Percentiles rank a stretch among this genome's conserved stretches.
These are phyloP conservation scores for Rhinogobius similis DNA, from an alignment of 2,113 vertebrate genomes.

Conservation along the genomic window DNA sequence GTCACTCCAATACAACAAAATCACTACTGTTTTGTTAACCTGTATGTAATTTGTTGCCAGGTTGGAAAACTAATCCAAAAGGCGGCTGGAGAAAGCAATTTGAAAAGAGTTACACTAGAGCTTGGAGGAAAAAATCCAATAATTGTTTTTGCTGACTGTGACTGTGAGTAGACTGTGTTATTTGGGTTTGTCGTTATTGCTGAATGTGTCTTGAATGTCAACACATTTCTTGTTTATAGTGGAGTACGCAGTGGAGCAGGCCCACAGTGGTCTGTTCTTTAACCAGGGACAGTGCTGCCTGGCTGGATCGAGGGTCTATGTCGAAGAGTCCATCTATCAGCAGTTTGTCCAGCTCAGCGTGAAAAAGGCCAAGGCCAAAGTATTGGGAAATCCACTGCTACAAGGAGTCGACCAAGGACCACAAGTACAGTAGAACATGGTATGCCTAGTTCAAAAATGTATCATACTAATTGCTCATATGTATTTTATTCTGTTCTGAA, in stretches of 20 bases:
- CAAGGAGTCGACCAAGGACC: background rate
- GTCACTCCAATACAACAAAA: background rate
- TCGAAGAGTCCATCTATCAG: background rate
- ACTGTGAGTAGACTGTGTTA: background rate
- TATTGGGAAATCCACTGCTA: too few relatives aligned
- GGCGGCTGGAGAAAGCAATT: conserved; percentile 87
- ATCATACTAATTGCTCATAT: background rate
- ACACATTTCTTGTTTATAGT: conserved; percentile 65
- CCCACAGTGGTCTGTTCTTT: conserved; percentile 77
- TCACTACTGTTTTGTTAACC: background rate
- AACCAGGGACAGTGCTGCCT: background rate
- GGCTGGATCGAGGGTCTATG: background rate
- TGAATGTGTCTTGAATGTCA: too few relatives aligned
- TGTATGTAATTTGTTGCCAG: conserved; percentile 57
- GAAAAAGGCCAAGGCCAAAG: background rate
- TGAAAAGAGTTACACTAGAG: conserved; percentile 83
- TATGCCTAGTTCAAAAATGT: background rate
- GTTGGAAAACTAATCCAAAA: conserved; percentile 88
- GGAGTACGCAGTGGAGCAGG: conserved; percentile 81
- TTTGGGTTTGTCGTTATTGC: too few relatives aligned
- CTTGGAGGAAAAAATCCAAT: background rate
- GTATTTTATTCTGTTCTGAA: background rate
- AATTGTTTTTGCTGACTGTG: background rate
- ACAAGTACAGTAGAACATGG: background rate
- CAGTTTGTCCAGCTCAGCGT: background rate